A percentile compares a stretch with the other conserved stretches of the same genome.
These are phyloP conservation scores for Falco rusticolus DNA, from an alignment of 2,797 vertebrate genomes.

Conservation along the genomic window DNA sequence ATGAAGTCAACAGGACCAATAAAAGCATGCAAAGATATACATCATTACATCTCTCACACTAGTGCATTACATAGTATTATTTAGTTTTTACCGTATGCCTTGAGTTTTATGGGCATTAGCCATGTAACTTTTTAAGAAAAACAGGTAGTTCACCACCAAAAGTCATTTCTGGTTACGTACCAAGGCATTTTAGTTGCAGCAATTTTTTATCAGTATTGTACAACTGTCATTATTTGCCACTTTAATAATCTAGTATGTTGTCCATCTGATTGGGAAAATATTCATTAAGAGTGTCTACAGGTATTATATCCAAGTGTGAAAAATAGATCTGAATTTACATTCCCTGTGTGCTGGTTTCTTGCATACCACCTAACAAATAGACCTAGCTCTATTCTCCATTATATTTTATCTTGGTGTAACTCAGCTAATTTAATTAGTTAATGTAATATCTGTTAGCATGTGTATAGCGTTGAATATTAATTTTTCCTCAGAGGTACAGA, in stretches of 20 bases:
- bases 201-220: background rate
- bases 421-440: slow-evolving; percentile 13
- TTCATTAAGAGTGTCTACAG: background rate
- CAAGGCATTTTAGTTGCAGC: background rate
- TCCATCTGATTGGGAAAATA: background rate
- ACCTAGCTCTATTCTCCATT: background rate
- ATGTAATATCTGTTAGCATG: background rate
- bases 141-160: background rate
- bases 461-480: background rate
- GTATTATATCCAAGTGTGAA: background rate
- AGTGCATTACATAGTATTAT: background rate
- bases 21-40: background rate
- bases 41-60: background rate
- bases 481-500: background rate
- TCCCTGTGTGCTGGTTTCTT: background rate
- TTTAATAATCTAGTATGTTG: slow-evolving; percentile 11
- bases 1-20: background rate
- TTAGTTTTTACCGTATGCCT: background rate
- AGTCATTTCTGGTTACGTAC: background rate
- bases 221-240: background rate
- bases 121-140: background rate
- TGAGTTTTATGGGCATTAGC: background rate
- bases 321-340: background rate
- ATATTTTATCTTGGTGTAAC: background rate
- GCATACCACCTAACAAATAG: background rate